These are phyloP conservation scores for Beris morrisii DNA, from an alignment of 2,888 invertebrate species.

Conservation along the genomic window DNA sequence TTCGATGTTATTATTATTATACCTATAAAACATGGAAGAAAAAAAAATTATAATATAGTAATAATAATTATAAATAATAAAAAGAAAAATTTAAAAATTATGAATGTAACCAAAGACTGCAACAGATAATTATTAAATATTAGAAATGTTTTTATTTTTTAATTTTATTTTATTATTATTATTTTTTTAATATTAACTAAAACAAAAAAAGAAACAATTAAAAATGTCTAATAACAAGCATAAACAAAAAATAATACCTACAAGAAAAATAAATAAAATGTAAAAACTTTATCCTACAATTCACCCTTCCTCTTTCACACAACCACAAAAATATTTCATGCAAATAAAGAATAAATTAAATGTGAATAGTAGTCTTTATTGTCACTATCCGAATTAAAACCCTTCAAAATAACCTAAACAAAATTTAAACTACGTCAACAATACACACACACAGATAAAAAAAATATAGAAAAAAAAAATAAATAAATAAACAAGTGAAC, in stretches of 20 bases:
- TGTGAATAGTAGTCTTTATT: constrained; percentile 22
- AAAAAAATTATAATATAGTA: constrained; percentile 21
- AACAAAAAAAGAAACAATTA: constrained; percentile 12
- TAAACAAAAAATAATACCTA: too few relatives aligned
- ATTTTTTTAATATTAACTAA: constrained; percentile 24
- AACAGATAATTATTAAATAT: constrained; percentile 59
- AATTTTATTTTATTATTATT: constrained; percentile 34
- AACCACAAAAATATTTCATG: background rate
- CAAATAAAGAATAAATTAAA: constrained; percentile 15
- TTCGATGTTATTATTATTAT: constrained; percentile 23
- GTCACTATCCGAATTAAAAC: too few relatives aligned
- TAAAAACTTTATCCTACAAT: constrained; percentile 13
- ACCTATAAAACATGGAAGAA: constrained; percentile 25
- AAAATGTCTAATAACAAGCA: too few relatives aligned
- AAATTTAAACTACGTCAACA: constrained; percentile 30
- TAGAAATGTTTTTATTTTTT: constrained; percentile 49
- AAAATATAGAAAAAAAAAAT: constrained; percentile 20
- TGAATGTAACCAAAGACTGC: constrained; percentile 58
- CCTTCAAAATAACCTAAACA: too few relatives aligned
- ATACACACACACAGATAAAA: constrained; percentile 24
- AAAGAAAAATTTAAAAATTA: constrained; percentile 47
- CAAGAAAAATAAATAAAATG: constrained; percentile 6
- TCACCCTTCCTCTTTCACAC: constrained; percentile 14
- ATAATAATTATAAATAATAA: constrained; percentile 31
- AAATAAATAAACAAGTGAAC: constrained; percentile 18